These are phyloP conservation scores for Chalcosyrphus nemorum DNA, from an alignment of 2,888 invertebrate species.

Conservation along the genomic window DNA sequence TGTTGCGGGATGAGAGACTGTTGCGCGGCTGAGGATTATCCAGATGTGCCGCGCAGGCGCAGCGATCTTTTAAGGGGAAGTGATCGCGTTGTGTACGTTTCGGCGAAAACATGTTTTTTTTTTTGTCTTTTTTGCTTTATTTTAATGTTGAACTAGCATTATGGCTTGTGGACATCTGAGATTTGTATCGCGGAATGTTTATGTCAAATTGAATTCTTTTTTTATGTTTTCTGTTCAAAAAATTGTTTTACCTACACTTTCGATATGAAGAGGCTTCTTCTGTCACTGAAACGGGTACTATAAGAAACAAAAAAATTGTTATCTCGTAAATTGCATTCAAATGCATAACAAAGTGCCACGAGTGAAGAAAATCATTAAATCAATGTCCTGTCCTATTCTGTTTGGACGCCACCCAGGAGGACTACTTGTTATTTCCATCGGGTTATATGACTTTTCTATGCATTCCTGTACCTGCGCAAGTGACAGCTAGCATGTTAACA, in stretches of 20 bases:
- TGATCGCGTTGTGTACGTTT: conserved; percentile 40
- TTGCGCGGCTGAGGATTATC: conserved; percentile 30
- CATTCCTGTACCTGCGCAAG: conserved; percentile 53
- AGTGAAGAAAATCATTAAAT: conserved; percentile 66
- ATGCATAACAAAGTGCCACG: conserved; percentile 57
- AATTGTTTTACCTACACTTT: conserved; percentile 43
- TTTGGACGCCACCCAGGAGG: conserved; percentile 66
- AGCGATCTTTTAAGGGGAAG: conserved; percentile 39
- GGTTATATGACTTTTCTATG: conserved; percentile 45
- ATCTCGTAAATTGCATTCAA: conserved; percentile 24
- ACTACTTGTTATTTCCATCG: conserved; percentile 34
- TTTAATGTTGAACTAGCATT: conserved; percentile 23
- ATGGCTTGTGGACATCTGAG: conserved; percentile 52
- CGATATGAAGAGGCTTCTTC: conserved; percentile 18
- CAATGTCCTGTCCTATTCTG: conserved; percentile 68
- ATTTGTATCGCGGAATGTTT: conserved; percentile 64
- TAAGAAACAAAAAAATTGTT: conserved; percentile 11
- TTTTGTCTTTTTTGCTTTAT: conserved; percentile 9
- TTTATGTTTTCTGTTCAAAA: neutral
- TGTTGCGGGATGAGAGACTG: conserved; percentile 43
- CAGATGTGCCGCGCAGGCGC: conserved; percentile 66
- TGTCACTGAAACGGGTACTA: neutral
- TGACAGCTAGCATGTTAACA: conserved; percentile 68
- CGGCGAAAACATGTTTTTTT: conserved; percentile 39
- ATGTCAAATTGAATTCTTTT: conserved; percentile 57